These are phyloP conservation scores for Cephus pygmeus DNA, from an alignment of 2,888 invertebrate genomes.

Conservation along the genomic window DNA sequence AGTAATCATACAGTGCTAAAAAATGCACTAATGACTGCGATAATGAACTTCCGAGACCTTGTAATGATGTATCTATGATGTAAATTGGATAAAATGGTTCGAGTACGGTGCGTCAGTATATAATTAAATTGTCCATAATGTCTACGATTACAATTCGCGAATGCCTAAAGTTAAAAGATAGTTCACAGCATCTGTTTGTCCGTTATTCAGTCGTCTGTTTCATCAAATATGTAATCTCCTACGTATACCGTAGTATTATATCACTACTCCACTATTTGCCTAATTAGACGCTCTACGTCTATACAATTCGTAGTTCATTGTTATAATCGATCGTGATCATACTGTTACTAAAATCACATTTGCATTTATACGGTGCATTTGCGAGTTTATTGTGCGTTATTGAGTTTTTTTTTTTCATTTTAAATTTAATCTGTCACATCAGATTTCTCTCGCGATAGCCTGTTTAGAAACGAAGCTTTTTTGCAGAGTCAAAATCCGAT, in stretches of 20 bases:
- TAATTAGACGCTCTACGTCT: not conserved
- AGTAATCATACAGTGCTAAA: not conserved
- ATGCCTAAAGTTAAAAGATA: conserved; percentile 43
- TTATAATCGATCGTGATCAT: not conserved
- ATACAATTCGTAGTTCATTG: not conserved
- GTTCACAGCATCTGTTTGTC: conserved; percentile 49
- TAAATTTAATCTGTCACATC: not conserved
- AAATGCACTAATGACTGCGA: not conserved
- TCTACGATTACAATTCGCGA: conserved; percentile 41
- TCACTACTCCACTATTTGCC: conserved; percentile 15
- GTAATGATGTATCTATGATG: conserved; percentile 26
- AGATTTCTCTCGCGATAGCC: conserved; percentile 26
- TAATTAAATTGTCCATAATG: conserved; percentile 34
- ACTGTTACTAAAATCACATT: conserved; percentile 54
- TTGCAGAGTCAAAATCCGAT: conserved; percentile 33
- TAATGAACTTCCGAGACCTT: conserved; percentile 33
- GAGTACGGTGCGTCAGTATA: conserved; percentile 36
- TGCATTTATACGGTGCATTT: conserved; percentile 61
- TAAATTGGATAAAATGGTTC: conserved; percentile 39
- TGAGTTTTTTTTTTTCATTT: conserved; percentile 37
- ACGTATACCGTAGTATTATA: conserved; percentile 25
- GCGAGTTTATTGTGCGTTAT: conserved; percentile 64
- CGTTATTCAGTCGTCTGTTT: conserved; percentile 41
- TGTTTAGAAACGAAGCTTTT: conserved; percentile 7
- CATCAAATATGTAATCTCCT: conserved; percentile 14